A percentile compares a stretch with the other conserved stretches of the same genome.
Evolutionary conservation across 2,797 vertebrate species (phyloP).

Genomic region (Lerista edwardsae): DNA sequence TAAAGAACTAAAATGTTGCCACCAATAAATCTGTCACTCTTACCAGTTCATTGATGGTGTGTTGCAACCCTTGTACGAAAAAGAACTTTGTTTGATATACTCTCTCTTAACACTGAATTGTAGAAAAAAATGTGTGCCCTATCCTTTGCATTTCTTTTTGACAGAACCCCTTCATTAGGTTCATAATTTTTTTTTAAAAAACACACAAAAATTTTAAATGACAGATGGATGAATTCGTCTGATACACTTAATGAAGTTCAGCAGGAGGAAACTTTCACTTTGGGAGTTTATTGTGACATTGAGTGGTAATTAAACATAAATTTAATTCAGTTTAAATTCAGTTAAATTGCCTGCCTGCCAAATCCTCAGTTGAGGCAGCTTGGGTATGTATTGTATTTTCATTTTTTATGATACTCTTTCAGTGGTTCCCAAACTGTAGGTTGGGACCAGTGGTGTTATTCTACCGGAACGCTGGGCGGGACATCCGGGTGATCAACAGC

Average conservation of each 20-base stretch:
- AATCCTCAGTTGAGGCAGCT: not conserved
- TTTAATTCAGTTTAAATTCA: constrained; percentile 25
- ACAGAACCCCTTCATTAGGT: constrained; percentile 11
- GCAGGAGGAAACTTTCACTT: constrained; percentile 15
- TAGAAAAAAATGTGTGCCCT: not conserved
- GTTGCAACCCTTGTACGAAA: no score
- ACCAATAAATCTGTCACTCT: no score
- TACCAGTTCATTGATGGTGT: not conserved
- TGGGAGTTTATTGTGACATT: constrained; percentile 28
- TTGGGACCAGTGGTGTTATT: no score
- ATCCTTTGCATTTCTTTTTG: not conserved
- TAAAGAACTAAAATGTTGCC: no score
- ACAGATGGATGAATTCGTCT: constrained; percentile 16
- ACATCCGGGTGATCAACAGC: no score
- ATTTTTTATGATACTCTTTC: not conserved
- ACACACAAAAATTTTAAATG: constrained; percentile 14
- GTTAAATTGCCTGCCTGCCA: constrained; percentile 23
- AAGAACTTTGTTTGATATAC: not conserved
- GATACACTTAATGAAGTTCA: constrained; percentile 15
- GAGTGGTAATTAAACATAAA: constrained; percentile 34
- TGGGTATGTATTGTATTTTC: not conserved
- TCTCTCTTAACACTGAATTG: not conserved
- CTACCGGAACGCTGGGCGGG: no score
- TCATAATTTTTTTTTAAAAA: constrained; percentile 7
- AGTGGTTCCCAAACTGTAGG: no score